Conservation (phyloP, 2,797 vertebrate species). For the Tenualosa thibaudeaui region DNA sequence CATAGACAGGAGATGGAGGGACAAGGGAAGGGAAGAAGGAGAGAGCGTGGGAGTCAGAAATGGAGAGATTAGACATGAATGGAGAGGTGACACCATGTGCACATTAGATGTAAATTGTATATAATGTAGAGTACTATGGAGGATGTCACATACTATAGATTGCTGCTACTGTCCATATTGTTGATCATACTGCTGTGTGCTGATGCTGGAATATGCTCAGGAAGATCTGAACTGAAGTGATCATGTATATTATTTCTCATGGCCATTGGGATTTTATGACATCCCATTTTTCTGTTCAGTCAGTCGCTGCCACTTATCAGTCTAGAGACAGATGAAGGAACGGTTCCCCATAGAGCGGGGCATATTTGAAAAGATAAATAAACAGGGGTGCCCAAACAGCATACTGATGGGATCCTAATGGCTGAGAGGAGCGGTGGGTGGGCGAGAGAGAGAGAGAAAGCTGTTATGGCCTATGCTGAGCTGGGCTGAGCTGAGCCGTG, state of each 20-base stretch:
- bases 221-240: neutral
- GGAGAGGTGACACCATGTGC: neutral
- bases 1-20: neutral
- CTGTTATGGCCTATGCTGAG: neutral
- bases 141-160: neutral
- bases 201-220: neutral
- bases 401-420: neutral
- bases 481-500: neutral
- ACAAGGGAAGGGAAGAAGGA: neutral
- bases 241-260: neutral
- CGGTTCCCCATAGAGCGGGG: neutral
- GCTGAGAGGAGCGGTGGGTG: neutral
- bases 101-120: neutral
- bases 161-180: neutral
- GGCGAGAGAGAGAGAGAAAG: too few species aligned
- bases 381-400: neutral
- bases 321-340: neutral
- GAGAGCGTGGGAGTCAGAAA: neutral
- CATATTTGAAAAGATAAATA: neutral
- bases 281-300: neutral
- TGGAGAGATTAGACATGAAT: neutral
- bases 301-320: neutral
- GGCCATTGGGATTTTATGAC: neutral
- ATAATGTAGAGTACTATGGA: neutral
- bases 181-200: neutral